Evolutionary conservation across 2,797 vertebrate species (phyloP), one percentile per base, ranked within the genome.

Genomic region (Gastrophryne carolinensis): DNA sequence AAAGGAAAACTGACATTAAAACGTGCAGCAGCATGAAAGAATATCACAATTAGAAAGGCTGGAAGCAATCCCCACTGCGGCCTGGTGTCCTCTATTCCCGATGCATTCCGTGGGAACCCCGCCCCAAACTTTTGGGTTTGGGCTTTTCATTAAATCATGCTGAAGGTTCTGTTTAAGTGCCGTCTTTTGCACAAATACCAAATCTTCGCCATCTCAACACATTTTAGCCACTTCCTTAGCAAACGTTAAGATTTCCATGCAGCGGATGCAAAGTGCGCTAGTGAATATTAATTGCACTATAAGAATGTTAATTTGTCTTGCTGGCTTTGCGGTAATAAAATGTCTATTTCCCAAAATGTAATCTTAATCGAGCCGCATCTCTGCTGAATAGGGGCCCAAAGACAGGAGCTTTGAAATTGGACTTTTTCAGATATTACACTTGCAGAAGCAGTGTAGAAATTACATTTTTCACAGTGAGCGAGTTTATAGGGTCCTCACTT

Each of bases 261-360:
- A 29, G 68, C 68, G 6, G 47, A n/a, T 12, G 3, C 5, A 58
- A 61, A 30, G 56, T n/a, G 39, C 50, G 21, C 56, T 35, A n/a
- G 41, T 24, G 56, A 72, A 72, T 72, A 72, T 60, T 71, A 71
- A 71, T 72, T 72, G 49, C 30, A 9, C 17, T 61, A 15, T 4
- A 32, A 11, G 27, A 57, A 61, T 61, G 61, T 50, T 50, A 72
- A 49, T 72, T 72, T 72, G 34, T 61, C 69, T 72, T 11, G 27
- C 35, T 61, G 39, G 29, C 12, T 49, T 61, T 30, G 27, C 37
- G 37, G 56, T 21, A 47, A 50, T 61, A 71, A 71, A 71, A 37
- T 37, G 3, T 4, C 3, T 13, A 13, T 13, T 37, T 37, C 11
- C 11, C 3, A 4, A 12, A 37, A n/a, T n/a, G n/a, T 58, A 23